Conservation (phyloP, 2,797 vertebrate genomes). For the Potorous gilbertii region DNA sequence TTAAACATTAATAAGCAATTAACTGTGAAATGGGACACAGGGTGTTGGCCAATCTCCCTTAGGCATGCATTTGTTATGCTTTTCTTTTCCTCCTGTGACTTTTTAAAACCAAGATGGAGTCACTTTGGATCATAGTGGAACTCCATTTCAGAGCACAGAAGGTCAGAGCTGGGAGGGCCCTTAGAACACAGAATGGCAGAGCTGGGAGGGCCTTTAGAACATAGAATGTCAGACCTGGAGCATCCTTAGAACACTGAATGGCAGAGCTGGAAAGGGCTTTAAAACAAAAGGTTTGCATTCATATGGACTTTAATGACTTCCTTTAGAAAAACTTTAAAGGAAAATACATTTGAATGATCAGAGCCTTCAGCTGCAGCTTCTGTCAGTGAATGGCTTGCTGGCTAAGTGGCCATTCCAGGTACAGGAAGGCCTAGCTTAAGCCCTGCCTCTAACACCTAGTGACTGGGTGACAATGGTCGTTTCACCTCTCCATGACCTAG, state of each 20-base stretch:
- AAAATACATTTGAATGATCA: background rate
- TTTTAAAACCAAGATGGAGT: background rate
- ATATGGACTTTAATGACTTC: background rate
- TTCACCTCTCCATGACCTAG: background rate
- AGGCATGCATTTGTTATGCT: background rate
- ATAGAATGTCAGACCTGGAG: too few relatives aligned
- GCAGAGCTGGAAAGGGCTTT: background rate
- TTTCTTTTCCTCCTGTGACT: background rate
- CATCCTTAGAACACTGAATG: background rate
- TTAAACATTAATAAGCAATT: background rate
- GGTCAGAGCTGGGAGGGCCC: too few relatives aligned
- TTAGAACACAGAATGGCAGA: background rate
- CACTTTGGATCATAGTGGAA: background rate
- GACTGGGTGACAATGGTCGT: background rate
- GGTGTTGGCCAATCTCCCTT: background rate
- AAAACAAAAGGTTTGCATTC: background rate
- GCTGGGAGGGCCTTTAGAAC: too few relatives aligned
- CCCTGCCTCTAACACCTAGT: background rate
- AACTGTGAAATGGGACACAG: background rate
- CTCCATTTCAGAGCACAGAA: background rate
- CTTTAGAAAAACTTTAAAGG: background rate
- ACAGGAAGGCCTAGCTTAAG: background rate
- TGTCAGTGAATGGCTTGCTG: background rate
- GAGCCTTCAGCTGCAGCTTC: background rate
- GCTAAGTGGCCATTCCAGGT: background rate